Base-by-base conservation (phyloP, 2,888 invertebrate genomes). In the Congeria kusceri region DNA sequence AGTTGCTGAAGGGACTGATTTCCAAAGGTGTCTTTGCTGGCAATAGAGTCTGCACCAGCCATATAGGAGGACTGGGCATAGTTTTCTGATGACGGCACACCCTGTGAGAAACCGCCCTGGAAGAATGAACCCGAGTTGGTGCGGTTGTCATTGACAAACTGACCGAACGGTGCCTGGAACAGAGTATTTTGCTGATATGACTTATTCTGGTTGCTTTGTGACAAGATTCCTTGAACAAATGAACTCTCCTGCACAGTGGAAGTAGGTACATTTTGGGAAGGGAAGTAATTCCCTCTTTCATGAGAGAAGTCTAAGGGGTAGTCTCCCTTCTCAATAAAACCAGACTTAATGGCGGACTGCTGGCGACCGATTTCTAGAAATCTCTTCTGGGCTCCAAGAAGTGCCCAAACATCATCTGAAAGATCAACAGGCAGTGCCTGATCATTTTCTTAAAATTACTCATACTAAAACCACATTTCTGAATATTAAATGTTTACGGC, bases 361-460 rank as follows among this genome's bases (percentile, higher is more conserved):
- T 72, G 56, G 65, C 80, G 23, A 18, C 80, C 76, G 39, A 80
- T 71, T 57, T 80, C 80, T 9, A 80, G 56, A 58, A 80, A 80
- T 15, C 80, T 47, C 62, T 80, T 80, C 69, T 80, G 80, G 0
- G 69, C 76, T 27, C 80, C 80, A 62, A 80, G 76, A n/a, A 80
- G 67, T 20, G 72, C 69, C 80, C 80, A 80, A 2, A 80, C 80
- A 73, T 80, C 80, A 69, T 80, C 80, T 80, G 69, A 72, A 80
- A 80, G 64, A 59, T 65, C 67, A 80, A 75, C 57, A 39, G 66
- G 64, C 20, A 65, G 61, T 11, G 39, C 15, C 39, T 13, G 11
- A 39, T 39, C 39, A 39, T 39, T 39, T n/a, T n/a, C n/a, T n/a
- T n/a, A n/a, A n/a, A n/a, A n/a, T n/a, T n/a, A n/a, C n/a, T n/a